Evolutionary conservation across 2,888 invertebrate species (phyloP).

Genomic region (Labia minor): DNA sequence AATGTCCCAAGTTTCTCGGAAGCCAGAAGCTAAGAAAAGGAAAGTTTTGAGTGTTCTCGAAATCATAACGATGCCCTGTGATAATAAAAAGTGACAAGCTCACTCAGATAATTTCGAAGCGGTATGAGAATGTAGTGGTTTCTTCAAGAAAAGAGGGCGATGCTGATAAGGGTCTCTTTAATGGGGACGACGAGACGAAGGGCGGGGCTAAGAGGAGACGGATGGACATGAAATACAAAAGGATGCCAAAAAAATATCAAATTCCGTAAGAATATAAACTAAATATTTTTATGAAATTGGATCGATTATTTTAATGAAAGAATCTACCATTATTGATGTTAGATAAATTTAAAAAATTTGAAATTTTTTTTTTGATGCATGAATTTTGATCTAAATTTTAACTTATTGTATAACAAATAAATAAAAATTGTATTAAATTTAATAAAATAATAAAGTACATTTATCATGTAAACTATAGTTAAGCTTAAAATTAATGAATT

Average conservation of each 20-base stretch:
- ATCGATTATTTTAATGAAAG: too few relatives aligned
- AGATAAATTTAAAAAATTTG: too few relatives aligned
- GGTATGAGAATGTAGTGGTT: not conserved
- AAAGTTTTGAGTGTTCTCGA: not conserved
- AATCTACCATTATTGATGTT: too few relatives aligned
- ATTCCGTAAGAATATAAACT: too few relatives aligned
- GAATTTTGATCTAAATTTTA: too few relatives aligned
- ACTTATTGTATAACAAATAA: too few relatives aligned
- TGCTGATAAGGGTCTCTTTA: not conserved
- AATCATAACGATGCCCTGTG: not conserved
- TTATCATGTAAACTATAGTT: too few relatives aligned
- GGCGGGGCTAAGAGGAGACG: not conserved
- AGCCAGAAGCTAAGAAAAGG: not conserved
- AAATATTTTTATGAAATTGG: too few relatives aligned
- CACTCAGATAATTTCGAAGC: slow-evolving; percentile 1
- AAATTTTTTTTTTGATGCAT: too few relatives aligned
- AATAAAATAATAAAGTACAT: too few relatives aligned
- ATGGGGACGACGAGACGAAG: not conserved
- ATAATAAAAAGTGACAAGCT: slow-evolving; percentile 5
- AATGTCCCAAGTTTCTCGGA: not conserved
- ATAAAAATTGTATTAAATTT: too few relatives aligned
- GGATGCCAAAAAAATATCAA: not conserved
- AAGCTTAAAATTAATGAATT: too few relatives aligned
- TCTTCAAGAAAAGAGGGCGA: not conserved
- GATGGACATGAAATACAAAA: not conserved